Evolutionary conservation across 2,797 vertebrate species (phyloP).

Genomic region (Lacerta agilis): DNA sequence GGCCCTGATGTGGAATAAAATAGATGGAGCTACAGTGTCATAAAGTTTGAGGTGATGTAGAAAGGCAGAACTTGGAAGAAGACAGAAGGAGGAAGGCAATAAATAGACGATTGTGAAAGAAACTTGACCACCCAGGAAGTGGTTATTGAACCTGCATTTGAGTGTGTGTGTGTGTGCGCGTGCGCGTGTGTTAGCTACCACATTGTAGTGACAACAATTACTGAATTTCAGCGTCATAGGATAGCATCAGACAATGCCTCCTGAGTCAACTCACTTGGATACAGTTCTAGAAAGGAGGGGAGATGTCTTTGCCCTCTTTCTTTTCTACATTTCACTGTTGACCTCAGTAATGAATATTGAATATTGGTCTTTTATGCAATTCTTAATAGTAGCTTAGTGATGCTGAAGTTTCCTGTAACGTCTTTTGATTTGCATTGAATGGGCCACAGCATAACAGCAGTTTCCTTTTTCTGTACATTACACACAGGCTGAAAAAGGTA

Average conservation of each 20-base stretch:
- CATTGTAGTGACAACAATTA: background rate
- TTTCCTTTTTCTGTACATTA: background rate
- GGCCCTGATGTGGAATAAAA: background rate
- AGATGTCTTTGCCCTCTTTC: background rate
- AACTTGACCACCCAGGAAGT: background rate
- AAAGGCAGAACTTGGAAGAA: background rate
- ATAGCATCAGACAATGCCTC: background rate
- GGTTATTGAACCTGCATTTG: background rate
- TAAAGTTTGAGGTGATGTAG: background rate
- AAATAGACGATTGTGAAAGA: background rate
- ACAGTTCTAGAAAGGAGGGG: background rate
- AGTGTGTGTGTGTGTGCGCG: no score
- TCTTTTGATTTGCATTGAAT: constrained; percentile 22
- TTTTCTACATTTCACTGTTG: background rate
- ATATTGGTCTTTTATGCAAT: background rate
- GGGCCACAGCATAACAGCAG: constrained; percentile 2
- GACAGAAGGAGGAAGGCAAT: background rate
- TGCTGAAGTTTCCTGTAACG: constrained; percentile 16
- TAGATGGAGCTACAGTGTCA: background rate
- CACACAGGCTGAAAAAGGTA: background rate
- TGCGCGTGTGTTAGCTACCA: background rate
- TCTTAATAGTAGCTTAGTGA: accelerated
- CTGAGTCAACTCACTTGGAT: background rate
- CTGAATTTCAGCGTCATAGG: background rate
- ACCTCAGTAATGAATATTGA: background rate